These are phyloP conservation scores for Phylloscopus collybita DNA, from an alignment of 2,797 vertebrate genomes.

Conservation along the genomic window DNA sequence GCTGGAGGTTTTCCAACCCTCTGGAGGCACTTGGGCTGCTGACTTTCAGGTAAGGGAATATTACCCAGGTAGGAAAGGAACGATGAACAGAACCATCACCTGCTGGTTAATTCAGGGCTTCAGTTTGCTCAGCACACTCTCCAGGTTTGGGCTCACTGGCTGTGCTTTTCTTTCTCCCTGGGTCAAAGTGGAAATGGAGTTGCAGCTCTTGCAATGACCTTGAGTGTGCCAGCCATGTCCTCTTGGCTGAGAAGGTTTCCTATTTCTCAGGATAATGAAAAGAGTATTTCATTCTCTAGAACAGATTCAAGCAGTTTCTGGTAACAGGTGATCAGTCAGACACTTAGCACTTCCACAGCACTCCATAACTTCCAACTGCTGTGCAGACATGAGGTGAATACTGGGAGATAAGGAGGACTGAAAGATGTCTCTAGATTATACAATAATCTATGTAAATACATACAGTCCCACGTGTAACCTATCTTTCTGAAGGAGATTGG, in stretches of 20 bases:
- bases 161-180: background rate
- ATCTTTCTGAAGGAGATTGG: background rate
- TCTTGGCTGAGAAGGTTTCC: background rate
- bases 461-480: background rate
- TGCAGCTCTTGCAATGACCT: background rate
- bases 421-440: background rate
- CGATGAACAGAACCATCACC: background rate
- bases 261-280: background rate
- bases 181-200: background rate
- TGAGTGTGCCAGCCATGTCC: background rate
- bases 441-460: background rate
- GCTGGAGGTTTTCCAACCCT: constrained; percentile 80
- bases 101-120: background rate
- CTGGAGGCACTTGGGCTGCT: constrained; percentile 85
- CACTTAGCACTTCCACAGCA: background rate
- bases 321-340: background rate
- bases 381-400: background rate
- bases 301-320: background rate
- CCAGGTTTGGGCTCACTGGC: background rate
- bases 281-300: background rate
- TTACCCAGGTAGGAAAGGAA: background rate
- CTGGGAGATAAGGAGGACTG: background rate
- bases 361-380: background rate
- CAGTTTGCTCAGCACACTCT: background rate
- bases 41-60: constrained; percentile 69